These are phyloP conservation scores for Cliona cf. orientalis DNA, from an alignment of 37 sponge, comb jelly and placozoan species.

Conservation along the genomic window DNA sequence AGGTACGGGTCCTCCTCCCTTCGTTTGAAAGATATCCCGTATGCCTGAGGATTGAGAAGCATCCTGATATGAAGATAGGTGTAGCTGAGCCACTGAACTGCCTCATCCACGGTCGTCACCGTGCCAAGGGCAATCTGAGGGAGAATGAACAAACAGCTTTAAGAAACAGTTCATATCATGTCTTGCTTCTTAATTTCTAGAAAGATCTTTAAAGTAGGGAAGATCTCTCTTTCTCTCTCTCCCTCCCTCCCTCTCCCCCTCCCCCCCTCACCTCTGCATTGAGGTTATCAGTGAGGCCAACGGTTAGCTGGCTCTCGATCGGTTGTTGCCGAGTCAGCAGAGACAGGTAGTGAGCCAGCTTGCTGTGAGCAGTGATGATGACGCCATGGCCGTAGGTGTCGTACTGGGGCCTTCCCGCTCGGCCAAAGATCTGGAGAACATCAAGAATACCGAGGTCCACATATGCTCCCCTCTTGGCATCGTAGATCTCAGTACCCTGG, in stretches of 20 bases:
- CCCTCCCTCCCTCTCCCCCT: no score
- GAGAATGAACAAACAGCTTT: neutral
- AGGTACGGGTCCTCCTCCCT: slow-evolving; percentile 83
- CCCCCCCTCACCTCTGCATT: slow-evolving; percentile 90
- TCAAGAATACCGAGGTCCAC: slow-evolving; percentile 98
- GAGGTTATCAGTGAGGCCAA: slow-evolving; percentile 82
- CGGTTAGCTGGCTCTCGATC: slow-evolving; percentile 93
- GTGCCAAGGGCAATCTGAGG: slow-evolving; percentile 85
- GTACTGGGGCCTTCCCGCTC: slow-evolving; percentile 98
- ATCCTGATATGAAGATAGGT: slow-evolving; percentile 91
- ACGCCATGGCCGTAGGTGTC: slow-evolving; percentile 91
- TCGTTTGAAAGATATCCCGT: slow-evolving; percentile 68
- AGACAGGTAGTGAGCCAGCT: slow-evolving; percentile 91
- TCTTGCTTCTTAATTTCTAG: no score
- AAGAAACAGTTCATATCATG: no score
- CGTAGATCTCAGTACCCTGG: slow-evolving; percentile 97
- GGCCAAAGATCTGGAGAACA: slow-evolving; percentile 97
- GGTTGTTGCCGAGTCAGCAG: slow-evolving; percentile 93
- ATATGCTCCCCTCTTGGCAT: slow-evolving; percentile 94
- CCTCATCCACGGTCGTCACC: slow-evolving; percentile 91
- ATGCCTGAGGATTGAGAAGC: slow-evolving; percentile 82
- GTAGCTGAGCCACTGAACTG: slow-evolving; percentile 95
- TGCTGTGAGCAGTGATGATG: slow-evolving; percentile 96
- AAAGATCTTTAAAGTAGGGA: no score
- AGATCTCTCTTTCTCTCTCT: slow-evolving; percentile 13